Conservation (phyloP, 2,888 invertebrate species). For the Cephus sareptanus region DNA sequence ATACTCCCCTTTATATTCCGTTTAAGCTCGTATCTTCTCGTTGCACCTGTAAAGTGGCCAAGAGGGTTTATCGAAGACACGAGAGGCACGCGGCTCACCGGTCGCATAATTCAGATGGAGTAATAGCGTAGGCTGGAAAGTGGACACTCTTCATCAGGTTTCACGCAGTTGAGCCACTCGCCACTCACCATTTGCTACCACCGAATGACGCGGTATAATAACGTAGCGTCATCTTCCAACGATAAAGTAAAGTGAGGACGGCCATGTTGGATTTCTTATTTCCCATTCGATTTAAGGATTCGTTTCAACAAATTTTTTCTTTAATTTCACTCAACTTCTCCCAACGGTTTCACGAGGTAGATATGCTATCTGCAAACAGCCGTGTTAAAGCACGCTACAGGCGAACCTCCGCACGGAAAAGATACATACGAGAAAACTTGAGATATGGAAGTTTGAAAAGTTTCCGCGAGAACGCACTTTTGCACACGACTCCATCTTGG, state of each 20-base stretch:
- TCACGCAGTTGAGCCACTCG: neutral
- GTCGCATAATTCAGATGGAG: neutral
- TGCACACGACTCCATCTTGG: neutral
- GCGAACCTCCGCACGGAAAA: constrained; percentile 15
- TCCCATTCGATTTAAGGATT: neutral
- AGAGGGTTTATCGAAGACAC: neutral
- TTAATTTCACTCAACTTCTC: neutral
- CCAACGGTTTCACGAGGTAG: neutral
- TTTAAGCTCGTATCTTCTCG: neutral
- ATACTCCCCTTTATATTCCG: neutral
- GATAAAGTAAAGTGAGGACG: neutral
- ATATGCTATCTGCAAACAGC: neutral
- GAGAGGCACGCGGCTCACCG: neutral
- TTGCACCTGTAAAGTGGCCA: neutral
- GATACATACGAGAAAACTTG: constrained; percentile 26
- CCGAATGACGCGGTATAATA: neutral
- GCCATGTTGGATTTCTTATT: neutral
- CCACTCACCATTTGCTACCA: neutral
- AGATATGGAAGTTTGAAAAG: constrained; percentile 26
- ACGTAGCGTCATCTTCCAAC: neutral
- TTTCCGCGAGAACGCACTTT: neutral
- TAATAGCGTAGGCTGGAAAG: neutral
- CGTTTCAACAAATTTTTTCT: neutral
- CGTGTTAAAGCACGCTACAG: neutral
- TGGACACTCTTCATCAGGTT: neutral